Conservation (phyloP, 2,113 vertebrate genomes). For the Rhinopomastus cyanomelas region DNA sequence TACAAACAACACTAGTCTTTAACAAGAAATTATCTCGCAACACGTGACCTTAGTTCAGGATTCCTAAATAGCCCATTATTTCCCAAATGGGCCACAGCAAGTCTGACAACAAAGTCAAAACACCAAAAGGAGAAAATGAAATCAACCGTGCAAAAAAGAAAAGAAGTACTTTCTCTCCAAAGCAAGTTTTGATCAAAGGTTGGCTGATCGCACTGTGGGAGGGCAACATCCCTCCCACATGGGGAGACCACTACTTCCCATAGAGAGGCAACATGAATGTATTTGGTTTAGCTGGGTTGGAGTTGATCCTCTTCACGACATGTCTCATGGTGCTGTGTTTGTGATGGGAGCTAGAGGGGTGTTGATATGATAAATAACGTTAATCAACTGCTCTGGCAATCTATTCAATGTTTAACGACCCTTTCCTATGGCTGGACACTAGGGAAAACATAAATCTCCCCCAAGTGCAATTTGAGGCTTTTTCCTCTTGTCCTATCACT, state of each 20-base stretch:
- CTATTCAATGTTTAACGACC: too few species aligned
- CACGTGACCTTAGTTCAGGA: not conserved
- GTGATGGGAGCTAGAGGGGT: too few species aligned
- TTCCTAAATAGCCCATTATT: not conserved
- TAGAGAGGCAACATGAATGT: not conserved
- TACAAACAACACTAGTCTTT: not conserved
- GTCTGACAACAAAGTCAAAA: not conserved
- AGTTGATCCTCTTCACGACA: too few species aligned
- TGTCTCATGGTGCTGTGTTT: too few species aligned
- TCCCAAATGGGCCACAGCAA: not conserved
- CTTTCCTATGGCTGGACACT: too few species aligned
- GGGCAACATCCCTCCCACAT: not conserved
- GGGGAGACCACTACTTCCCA: not conserved
- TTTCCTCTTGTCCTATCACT: too few species aligned
- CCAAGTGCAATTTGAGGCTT: too few species aligned
- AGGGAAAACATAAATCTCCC: too few species aligned
- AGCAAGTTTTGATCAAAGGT: not conserved
- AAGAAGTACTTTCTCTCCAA: not conserved
- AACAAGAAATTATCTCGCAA: not conserved
- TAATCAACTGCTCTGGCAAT: too few species aligned
- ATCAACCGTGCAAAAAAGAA: not conserved
- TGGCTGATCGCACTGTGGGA: not conserved
- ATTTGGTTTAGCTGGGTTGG: too few species aligned
- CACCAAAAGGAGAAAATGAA: not conserved
- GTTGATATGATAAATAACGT: too few species aligned